Percentiles rank a stretch among this genome's conserved stretches.
phyloP scores from a whole-genome alignment of 2,888 invertebrate genomes.

The Latrodectus hesperus region DNA sequence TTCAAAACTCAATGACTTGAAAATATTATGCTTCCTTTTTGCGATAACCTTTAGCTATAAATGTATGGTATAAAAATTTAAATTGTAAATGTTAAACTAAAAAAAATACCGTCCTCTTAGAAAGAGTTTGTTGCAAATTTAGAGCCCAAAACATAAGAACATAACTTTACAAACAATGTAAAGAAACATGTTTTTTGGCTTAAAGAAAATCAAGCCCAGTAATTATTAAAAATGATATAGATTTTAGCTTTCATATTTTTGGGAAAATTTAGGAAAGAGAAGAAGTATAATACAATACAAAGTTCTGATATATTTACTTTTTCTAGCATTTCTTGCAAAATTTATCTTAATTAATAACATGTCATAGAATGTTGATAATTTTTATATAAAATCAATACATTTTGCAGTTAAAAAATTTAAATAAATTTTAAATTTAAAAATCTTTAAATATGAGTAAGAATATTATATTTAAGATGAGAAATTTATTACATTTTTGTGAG shows the following conservation, averaged over 20 bases:
- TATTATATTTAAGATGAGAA: no score
- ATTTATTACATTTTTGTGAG: no score
- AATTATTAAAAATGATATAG: constrained; percentile 41
- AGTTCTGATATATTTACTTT: no score
- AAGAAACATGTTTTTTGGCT: constrained; percentile 42
- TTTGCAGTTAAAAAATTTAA: no score
- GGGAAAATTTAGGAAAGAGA: constrained; percentile 51
- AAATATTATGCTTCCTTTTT: constrained; percentile 1
- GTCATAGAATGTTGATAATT: no score
- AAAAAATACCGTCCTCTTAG: constrained; percentile 64
- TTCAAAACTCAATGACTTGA: no score
- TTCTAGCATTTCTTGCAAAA: no score
- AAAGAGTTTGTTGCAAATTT: constrained; percentile 43
- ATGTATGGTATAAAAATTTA: constrained; percentile 16
- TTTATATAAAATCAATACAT: no score
- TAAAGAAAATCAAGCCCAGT: constrained; percentile 56
- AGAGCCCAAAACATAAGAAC: constrained; percentile 52
- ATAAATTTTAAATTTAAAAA: neutral
- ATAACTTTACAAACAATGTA: constrained; percentile 17
- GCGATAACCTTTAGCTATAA: constrained; percentile 40
- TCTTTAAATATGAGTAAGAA: neutral
- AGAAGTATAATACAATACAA: neutral
- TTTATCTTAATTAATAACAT: neutral
- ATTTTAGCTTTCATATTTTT: constrained; percentile 22
- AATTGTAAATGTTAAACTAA: constrained; percentile 20